phyloP scores from a whole-genome alignment of 2,888 invertebrate genomes.

The Tetragonula carbonaria region DNA sequence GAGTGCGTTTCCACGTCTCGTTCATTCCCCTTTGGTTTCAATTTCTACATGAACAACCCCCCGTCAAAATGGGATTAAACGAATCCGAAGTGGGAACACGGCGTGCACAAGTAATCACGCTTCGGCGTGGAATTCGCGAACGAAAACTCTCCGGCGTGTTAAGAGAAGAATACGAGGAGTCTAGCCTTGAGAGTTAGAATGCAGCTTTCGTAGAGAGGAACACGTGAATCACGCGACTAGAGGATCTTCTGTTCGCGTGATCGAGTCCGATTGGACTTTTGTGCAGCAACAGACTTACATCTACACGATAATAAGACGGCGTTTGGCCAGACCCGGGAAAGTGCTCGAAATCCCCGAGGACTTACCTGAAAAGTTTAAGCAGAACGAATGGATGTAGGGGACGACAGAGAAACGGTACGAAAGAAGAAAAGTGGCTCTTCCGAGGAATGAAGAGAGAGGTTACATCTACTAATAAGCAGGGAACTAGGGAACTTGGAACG shows the following conservation, averaged over 20 bases:
- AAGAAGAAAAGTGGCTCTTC: constrained; percentile 35
- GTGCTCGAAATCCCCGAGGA: constrained; percentile 47
- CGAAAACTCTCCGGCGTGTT: too few species aligned
- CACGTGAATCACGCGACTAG: constrained; percentile 20
- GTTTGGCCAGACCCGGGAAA: constrained; percentile 30
- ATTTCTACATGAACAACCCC: background rate
- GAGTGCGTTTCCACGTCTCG: background rate
- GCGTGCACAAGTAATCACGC: background rate
- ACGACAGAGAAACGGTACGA: background rate
- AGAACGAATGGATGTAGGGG: constrained; percentile 35
- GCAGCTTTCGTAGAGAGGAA: background rate
- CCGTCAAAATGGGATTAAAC: background rate
- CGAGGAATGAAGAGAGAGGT: constrained; percentile 28
- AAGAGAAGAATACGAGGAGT: too few species aligned
- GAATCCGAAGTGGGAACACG: background rate
- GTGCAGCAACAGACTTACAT: constrained; percentile 23
- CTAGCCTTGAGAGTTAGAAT: too few species aligned
- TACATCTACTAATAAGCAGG: constrained; percentile 46
- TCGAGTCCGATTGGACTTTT: constrained; percentile 35
- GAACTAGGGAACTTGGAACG: background rate
- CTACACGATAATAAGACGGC: constrained; percentile 50
- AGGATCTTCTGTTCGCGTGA: constrained; percentile 12
- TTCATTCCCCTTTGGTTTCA: background rate
- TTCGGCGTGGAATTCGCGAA: too few species aligned
- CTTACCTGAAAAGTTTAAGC: constrained; percentile 47